Base-by-base conservation (phyloP, 2,113 vertebrate species). In the Hippocampus guttulatus region DNA sequence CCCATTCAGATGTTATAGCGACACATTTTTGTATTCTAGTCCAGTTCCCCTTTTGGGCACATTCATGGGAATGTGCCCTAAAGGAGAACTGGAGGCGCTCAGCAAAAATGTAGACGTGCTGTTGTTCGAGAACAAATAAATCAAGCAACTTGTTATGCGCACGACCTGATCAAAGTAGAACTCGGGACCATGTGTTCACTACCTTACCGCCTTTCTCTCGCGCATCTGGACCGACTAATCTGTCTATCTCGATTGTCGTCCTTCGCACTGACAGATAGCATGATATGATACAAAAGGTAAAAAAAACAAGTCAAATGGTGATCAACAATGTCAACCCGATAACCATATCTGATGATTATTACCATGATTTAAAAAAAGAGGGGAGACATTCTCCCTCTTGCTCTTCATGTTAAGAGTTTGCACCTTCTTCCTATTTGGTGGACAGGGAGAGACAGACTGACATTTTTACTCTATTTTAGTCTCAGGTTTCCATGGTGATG, bases 401-500 rank as follows among this genome's bases (percentile, higher is more conserved):
- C 6, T 20, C 51, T 60, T 30, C 3, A 2, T 61, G 14, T 33
- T 30, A 38, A 16, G 58, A 61, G 27, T 30, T 33, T 33, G 30
- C 27, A 20, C 30, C 2, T 62, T 62, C 16, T 54, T 8, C 60
- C 30, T 62, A 20, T 8, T 62, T 38, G 60, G 38, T 2, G 18
- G 27, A 16, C 30, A 64, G 40, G 6, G 16, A 21, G 20, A 38
- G 21, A 64, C 61, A 64, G 18, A 23, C 52, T 23, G 30, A 67
- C 64, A 60, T 75, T 79, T 76, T 76, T 68, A 55, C n/a, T 71
- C 78, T 80, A 76, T 81, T 84, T 81, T 81, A 63, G 83, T 82
- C 78, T 75, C 21, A 78, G 76, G 86, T 89, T 89, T 85, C 86
- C 81, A 89, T 89, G 85, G 88, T 23, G 74, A 88, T 87, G 62